Evolutionary conservation across 2,113 vertebrate genomes (phyloP).

Genomic region (Megaceryle torquata): DNA sequence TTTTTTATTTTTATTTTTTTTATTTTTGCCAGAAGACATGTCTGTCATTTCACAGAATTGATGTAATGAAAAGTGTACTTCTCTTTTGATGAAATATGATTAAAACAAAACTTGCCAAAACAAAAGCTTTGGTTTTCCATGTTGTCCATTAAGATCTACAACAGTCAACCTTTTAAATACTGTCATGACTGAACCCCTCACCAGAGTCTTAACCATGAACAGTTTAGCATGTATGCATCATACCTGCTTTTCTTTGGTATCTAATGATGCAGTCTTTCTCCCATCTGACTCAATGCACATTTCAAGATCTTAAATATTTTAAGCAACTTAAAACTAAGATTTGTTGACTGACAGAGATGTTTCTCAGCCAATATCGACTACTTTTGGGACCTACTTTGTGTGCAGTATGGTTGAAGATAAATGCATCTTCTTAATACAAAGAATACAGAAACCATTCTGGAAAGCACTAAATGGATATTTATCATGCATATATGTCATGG

Average conservation of each 20-base stretch:
- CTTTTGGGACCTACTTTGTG: not conserved
- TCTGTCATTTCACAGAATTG: not conserved
- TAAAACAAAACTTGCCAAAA: not conserved
- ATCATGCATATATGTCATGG: rapidly evolving
- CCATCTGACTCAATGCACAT: not conserved
- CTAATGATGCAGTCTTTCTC: not conserved
- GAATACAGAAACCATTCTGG: not conserved
- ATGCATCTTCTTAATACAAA: not conserved
- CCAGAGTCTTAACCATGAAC: not conserved
- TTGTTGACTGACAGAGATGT: not conserved
- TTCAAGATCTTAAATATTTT: not conserved
- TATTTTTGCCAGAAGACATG: not conserved
- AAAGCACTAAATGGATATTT: not conserved
- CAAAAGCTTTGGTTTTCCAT: not conserved
- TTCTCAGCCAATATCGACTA: not conserved
- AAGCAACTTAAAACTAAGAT: not conserved
- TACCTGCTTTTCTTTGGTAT: not conserved
- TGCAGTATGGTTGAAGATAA: not conserved
- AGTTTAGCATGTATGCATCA: not conserved
- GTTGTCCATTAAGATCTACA: not conserved
- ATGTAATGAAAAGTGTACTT: not conserved
- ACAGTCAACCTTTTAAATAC: not conserved
- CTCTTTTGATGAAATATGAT: not conserved
- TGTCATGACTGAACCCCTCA: not conserved
- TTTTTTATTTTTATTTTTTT: not conserved